A percentile compares a stretch with the other conserved stretches of the same genome.
These are phyloP conservation scores for Scyliorhinus canicula DNA, from an alignment of 2,797 vertebrate genomes.

Conservation along the genomic window DNA sequence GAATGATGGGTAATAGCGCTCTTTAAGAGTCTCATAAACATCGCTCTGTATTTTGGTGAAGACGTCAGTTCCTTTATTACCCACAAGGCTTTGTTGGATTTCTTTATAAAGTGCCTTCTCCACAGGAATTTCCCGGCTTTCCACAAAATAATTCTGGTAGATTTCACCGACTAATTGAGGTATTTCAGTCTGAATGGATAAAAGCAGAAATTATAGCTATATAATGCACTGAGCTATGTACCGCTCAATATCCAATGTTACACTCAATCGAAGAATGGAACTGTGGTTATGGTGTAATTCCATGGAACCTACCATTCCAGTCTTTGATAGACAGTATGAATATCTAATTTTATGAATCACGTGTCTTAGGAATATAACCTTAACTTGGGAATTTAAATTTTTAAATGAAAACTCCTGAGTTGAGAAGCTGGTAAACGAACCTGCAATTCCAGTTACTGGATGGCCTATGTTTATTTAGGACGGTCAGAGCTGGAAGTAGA, in stretches of 20 bases:
- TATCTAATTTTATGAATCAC: no score
- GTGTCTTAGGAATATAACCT: no score
- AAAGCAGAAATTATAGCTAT: conserved; percentile 24
- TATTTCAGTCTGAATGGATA: conserved; percentile 63
- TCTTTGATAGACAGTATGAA: neutral
- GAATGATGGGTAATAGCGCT: conserved; percentile 93
- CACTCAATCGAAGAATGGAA: neutral
- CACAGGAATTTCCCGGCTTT: conserved; percentile 87
- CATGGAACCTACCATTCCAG: neutral
- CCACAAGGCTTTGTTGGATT: conserved; percentile 93
- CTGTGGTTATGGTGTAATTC: neutral
- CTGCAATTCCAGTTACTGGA: no score
- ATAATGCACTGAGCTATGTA: neutral
- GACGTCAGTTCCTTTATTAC: conserved; percentile 90
- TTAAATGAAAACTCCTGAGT: no score
- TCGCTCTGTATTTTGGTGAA: conserved; percentile 84
- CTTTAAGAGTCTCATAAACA: conserved; percentile 81
- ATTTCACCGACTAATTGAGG: conserved; percentile 91
- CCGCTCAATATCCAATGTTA: neutral
- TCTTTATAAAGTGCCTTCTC: conserved; percentile 92
- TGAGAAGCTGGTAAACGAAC: no score
- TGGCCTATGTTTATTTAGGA: no score
- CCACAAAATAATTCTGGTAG: conserved; percentile 97
- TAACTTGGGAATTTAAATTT: no score
- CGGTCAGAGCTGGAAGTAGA: no score